These are phyloP conservation scores for Xestoiulus laeticollis DNA, from an alignment of 2,888 invertebrate genomes.

Conservation along the genomic window DNA sequence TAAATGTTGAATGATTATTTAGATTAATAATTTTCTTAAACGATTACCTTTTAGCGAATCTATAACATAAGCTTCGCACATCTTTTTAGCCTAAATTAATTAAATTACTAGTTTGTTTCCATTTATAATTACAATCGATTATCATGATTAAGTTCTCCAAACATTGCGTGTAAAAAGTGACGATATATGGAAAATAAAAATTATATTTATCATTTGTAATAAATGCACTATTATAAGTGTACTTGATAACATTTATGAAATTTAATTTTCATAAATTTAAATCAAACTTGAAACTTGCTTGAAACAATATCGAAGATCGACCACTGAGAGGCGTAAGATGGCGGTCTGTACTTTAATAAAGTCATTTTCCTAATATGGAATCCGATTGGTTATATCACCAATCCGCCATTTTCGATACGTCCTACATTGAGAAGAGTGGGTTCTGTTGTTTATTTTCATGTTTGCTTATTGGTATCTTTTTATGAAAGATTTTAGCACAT, in stretches of 20 bases:
- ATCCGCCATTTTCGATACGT: slow-evolving; percentile 41
- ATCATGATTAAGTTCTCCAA: neutral
- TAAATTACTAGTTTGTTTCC: neutral
- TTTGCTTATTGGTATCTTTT: slow-evolving; percentile 27
- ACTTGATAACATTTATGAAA: neutral
- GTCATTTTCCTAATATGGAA: neutral
- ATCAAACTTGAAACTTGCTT: neutral
- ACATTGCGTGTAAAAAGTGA: neutral
- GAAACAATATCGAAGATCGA: neutral
- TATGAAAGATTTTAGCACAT: neutral
- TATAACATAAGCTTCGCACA: too few species aligned
- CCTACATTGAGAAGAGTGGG: neutral
- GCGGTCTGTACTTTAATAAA: neutral
- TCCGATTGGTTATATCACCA: neutral
- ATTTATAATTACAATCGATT: neutral
- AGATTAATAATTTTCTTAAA: too few species aligned
- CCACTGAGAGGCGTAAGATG: neutral
- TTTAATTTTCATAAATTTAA: neutral
- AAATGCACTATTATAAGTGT: neutral
- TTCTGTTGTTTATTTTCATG: slow-evolving; percentile 11
- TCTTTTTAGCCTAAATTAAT: too few species aligned
- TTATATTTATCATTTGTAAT: neutral
- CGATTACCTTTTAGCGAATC: too few species aligned
- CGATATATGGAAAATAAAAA: neutral
- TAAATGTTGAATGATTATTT: neutral